Conservation (phyloP, 2,888 invertebrate species). For the Thereva unica region DNA sequence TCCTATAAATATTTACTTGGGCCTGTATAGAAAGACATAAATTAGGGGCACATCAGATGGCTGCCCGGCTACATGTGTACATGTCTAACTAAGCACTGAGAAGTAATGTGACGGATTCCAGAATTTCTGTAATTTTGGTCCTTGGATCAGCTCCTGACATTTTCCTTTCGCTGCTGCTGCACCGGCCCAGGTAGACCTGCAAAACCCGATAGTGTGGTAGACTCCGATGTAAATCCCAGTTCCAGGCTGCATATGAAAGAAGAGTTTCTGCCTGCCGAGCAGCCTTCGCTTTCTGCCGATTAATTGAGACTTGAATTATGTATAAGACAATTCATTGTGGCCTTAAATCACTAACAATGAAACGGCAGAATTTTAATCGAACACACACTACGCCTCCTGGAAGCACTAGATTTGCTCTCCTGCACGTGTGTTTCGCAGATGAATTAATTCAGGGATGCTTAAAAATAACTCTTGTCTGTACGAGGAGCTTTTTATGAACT, state of each 20-base stretch:
- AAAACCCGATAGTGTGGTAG: neutral
- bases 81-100: conserved; percentile 31
- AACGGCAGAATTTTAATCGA: neutral
- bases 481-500: too few species aligned
- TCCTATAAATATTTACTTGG: conserved; percentile 31
- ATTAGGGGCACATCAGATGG: conserved; percentile 30
- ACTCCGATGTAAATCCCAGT: conserved; percentile 5
- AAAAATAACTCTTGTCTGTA: too few species aligned
- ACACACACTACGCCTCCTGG: too few species aligned
- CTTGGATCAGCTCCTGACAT: conserved; percentile 26
- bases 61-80: conserved; percentile 32
- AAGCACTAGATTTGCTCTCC: too few species aligned
- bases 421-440: too few species aligned
- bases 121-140: conserved; percentile 26
- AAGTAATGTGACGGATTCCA: conserved; percentile 32
- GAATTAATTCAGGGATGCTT: too few species aligned
- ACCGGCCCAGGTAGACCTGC: too few species aligned
- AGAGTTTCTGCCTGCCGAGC: conserved; percentile 11
- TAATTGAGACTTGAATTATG: conserved; percentile 32
- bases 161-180: conserved; percentile 20
- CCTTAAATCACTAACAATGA: conserved; percentile 29
- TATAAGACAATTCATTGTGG: conserved; percentile 28
- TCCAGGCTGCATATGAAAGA: conserved; percentile 26
- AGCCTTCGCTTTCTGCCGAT: conserved; percentile 27
- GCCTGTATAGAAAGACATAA: conserved; percentile 33